Evolutionary conservation across 2,888 invertebrate species (phyloP).

Genomic region (Cheilosia soror): DNA sequence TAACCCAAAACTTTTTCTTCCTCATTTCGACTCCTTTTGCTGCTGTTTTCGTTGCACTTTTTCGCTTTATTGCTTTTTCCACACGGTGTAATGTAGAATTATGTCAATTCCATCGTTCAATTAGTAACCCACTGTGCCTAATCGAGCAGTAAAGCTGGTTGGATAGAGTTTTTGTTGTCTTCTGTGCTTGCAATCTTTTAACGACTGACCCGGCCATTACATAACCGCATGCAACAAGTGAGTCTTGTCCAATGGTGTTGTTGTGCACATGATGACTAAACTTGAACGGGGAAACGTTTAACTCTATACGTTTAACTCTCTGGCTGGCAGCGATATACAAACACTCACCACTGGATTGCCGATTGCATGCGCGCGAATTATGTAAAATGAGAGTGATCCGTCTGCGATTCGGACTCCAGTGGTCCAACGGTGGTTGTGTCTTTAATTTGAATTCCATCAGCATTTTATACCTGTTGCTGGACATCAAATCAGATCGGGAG

Average conservation of each 20-base stretch:
- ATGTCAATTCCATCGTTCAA: slow-evolving; percentile 51
- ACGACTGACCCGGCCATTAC: slow-evolving; percentile 47
- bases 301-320: slow-evolving; percentile 5
- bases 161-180: slow-evolving; percentile 17
- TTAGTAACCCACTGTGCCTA: slow-evolving; percentile 68
- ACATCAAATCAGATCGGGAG: slow-evolving; percentile 50
- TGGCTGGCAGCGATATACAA: slow-evolving; percentile 13
- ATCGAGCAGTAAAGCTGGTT: slow-evolving; percentile 41
- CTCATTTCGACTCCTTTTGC: slow-evolving; percentile 19
- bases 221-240: slow-evolving; percentile 31
- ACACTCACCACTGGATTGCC: slow-evolving; percentile 11
- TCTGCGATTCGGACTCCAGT: slow-evolving; percentile 20
- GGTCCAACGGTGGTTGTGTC: slow-evolving; percentile 38
- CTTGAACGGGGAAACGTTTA: slow-evolving; percentile 42
- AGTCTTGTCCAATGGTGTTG: slow-evolving; percentile 19
- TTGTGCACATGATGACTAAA: slow-evolving; percentile 35
- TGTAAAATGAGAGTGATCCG: slow-evolving; percentile 53
- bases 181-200: slow-evolving; percentile 1
- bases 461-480: slow-evolving; percentile 48
- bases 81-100: slow-evolving; percentile 31
- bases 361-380: slow-evolving; percentile 38
- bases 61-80: neutral
- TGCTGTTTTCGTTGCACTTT: neutral
- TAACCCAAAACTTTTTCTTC: slow-evolving; percentile 32
- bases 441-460: slow-evolving; percentile 53